Percentiles rank a stretch among this genome's conserved stretches.
Conservation (phyloP, 2,888 invertebrate species). For the Pseudoips prasinana region DNA sequence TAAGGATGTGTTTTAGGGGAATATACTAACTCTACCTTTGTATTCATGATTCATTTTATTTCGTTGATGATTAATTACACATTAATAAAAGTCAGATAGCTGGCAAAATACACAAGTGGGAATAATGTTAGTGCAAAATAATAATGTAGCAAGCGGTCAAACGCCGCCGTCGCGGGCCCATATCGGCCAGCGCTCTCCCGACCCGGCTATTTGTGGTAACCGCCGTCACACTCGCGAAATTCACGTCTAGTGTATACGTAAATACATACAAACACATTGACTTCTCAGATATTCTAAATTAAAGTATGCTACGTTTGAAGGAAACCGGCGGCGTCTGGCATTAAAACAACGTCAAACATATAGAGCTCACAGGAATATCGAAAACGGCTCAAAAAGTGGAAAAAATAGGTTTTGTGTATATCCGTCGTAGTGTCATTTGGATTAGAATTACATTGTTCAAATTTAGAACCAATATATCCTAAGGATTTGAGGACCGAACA, state of each 20-base stretch:
- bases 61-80: too few species aligned
- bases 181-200: slow-evolving; percentile 28
- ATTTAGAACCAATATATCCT: too few species aligned
- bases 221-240: slow-evolving; percentile 46
- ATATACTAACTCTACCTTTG: too few species aligned
- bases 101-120: too few species aligned
- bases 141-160: slow-evolving; percentile 13
- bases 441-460: too few species aligned
- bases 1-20: too few species aligned
- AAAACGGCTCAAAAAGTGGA: slow-evolving; percentile 40
- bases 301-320: slow-evolving; percentile 30
- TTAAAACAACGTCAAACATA: slow-evolving; percentile 24
- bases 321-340: slow-evolving; percentile 22
- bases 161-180: slow-evolving; percentile 15
- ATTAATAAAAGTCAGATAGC: too few species aligned
- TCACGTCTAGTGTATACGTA: slow-evolving; percentile 39
- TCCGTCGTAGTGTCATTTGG: too few species aligned
- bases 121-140: too few species aligned
- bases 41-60: too few species aligned
- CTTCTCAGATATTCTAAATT: slow-evolving; percentile 29
- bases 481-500: too few species aligned
- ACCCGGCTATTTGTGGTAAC: slow-evolving; percentile 52
- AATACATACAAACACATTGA: too few species aligned
- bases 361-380: slow-evolving; percentile 26
- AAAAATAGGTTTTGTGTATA: slow-evolving; percentile 20